These are phyloP conservation scores for Phylloscopus trochiloides DNA, from an alignment of 2,113 vertebrate species.

Conservation along the genomic window DNA sequence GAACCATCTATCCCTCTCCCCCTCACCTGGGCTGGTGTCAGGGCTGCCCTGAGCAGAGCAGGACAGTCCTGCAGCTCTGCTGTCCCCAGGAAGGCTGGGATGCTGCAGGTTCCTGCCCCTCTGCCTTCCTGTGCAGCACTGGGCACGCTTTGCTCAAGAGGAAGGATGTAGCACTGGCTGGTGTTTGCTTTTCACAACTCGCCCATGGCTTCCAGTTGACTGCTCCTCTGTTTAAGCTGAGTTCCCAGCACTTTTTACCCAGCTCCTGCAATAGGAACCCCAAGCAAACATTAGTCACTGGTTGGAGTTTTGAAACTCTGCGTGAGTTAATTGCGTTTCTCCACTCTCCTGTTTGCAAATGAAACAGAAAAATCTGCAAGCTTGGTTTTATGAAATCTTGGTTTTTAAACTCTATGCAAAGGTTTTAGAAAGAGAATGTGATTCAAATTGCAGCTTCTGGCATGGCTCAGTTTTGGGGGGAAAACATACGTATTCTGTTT, in stretches of 20 bases:
- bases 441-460: not conserved
- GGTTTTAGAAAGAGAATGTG: not conserved
- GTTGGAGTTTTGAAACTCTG: not conserved
- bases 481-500: not conserved
- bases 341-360: not conserved
- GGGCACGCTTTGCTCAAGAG: rapidly evolving
- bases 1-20: rapidly evolving
- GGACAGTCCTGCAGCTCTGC: not conserved
- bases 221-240: not conserved
- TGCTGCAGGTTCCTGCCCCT: not conserved
- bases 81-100: not conserved
- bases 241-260: not conserved
- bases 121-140: rapidly evolving
- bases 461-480: rapidly evolving
- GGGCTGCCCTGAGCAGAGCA: not conserved
- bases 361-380: not conserved
- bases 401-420: rapidly evolving
- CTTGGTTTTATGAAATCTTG: not conserved
- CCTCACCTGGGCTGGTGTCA: rapidly evolving
- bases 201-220: not conserved
- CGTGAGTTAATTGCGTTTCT: not conserved
- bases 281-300: not conserved
- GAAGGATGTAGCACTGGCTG: not conserved
- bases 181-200: not conserved
- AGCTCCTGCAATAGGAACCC: not conserved